A percentile compares a stretch with the other conserved stretches of the same genome.
Evolutionary conservation across 2,797 vertebrate species (phyloP).

Genomic region (Muscicapa comitata): DNA sequence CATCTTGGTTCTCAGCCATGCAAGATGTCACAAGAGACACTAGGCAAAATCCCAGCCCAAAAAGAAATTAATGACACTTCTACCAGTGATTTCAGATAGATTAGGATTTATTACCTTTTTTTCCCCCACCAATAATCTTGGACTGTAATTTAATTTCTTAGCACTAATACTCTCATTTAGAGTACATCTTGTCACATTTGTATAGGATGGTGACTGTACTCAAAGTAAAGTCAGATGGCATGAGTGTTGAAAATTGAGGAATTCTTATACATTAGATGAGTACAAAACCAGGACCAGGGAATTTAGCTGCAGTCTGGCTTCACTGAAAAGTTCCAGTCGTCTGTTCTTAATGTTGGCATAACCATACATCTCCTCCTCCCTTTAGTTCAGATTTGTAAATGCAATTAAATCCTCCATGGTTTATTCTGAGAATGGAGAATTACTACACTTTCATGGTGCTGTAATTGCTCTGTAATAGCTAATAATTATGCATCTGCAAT

Average conservation of each 20-base stretch:
- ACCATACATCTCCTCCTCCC: background rate
- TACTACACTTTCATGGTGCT: background rate
- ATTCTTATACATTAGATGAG: background rate
- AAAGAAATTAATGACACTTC: background rate
- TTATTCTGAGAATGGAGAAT: constrained; percentile 16
- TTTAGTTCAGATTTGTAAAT: constrained; percentile 3
- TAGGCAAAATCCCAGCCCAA: background rate
- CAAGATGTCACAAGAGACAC: background rate
- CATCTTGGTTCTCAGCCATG: background rate
- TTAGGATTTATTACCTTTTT: background rate
- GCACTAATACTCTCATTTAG: background rate
- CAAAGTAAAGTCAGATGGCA: background rate
- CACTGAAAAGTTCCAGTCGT: background rate
- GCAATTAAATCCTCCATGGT: background rate
- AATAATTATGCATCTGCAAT: constrained; percentile 23
- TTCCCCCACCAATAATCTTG: background rate
- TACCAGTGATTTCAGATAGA: background rate
- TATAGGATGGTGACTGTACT: background rate
- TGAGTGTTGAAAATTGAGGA: background rate
- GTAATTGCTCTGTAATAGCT: constrained; percentile 21
- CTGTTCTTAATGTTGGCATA: background rate
- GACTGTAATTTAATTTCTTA: background rate
- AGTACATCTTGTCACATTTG: background rate
- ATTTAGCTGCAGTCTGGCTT: background rate
- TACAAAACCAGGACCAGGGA: background rate